Base-by-base conservation (phyloP, 2,888 invertebrate species). In the Mystacides longicornis region DNA sequence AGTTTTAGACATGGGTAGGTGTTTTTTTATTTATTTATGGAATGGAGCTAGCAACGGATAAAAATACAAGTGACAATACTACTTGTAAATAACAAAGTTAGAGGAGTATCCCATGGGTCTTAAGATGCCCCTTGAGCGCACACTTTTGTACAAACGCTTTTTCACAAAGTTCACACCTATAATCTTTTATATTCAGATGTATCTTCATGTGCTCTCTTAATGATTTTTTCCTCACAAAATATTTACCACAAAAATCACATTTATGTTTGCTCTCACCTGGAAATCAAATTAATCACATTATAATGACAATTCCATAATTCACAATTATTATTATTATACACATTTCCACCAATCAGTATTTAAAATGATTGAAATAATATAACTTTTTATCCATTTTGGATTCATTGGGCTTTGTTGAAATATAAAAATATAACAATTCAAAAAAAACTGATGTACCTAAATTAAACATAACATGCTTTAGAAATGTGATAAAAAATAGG, bases 101-200 rank as follows among this genome's bases (percentile, higher is more conserved):
- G 14, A 7, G 16, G 16, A n/a, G n/a, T 37, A 37, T 4, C 16
- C 46, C 20, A 19, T 53, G 53, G 21, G 53, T 53, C 23, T 48
- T 47, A 16, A 53, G 20, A 48, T 53, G 53, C 37, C 48, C 53
- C 31, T 53, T 53, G 16, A 53, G 31, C 7, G 48, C 23, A 23
- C 48, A 53, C 18, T 53, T 53, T 19, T 52, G 52, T 22, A 52
- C 42, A 19, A 52, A 52, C 5, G 52, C 46, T 16, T 52, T 45
- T 18, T 23, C 52, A 7, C 52, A 52, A 7, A 19, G 19, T 16
- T 52, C 46, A 43, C 52, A 52, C 21, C 22, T 46, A 19, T 52
- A 27, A 2, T 33, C 23, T 2, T 37, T 7, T 23, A 52, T 22
- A 21, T 52, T 46, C 3, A 23, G 19, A 21, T 52, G 52, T n/a